Conservation (phyloP, 1,140 invertebrate genomes). For the Orchestia grillus region DNA sequence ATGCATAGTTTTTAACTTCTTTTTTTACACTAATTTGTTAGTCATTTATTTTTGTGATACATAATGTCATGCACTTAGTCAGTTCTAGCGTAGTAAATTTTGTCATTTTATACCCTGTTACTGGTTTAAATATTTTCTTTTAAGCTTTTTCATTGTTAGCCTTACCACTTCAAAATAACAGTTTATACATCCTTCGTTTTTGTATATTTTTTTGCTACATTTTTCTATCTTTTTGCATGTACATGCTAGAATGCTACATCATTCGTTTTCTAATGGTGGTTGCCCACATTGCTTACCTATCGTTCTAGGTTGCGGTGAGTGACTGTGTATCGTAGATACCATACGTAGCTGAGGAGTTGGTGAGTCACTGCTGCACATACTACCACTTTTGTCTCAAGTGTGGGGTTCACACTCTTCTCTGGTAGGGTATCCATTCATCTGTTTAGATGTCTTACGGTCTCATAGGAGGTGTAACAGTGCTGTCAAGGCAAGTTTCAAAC, state of each 20-base stretch:
- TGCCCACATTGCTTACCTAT: conserved; percentile 29
- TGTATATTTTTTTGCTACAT: background rate
- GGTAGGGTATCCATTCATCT: background rate
- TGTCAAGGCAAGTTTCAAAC: background rate
- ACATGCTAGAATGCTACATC: background rate
- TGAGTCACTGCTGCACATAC: background rate
- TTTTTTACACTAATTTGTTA: background rate
- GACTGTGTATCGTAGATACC: conserved; percentile 24
- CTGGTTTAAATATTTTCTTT: background rate
- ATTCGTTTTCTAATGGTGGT: background rate
- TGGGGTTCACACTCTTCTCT: background rate
- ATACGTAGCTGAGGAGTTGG: conserved; percentile 47
- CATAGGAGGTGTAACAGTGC: background rate
- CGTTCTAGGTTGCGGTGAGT: conserved; percentile 51
- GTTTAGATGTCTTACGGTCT: background rate
- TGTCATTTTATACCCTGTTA: background rate
- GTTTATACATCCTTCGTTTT: background rate
- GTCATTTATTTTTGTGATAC: background rate
- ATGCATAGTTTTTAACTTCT: background rate
- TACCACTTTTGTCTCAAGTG: background rate
- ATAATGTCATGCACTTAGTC: background rate
- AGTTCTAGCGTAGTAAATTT: background rate
- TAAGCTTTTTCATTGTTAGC: background rate
- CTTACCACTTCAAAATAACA: background rate
- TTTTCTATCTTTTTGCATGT: background rate